phyloP scores from a whole-genome alignment of 2,888 invertebrate genomes.

The Apotomis capreana region DNA sequence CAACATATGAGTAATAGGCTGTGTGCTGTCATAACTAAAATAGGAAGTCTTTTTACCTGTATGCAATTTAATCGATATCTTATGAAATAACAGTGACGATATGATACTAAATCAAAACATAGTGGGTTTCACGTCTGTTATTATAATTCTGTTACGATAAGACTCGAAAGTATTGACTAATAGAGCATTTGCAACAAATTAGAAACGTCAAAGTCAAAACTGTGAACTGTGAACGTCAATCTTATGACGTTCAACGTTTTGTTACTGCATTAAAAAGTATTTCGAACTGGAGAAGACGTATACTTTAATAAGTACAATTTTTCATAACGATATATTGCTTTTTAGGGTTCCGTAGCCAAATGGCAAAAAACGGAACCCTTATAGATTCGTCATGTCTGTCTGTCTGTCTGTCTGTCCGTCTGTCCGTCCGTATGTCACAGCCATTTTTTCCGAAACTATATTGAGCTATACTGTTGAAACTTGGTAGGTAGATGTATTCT shows the following conservation, averaged over 20 bases:
- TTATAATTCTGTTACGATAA: constrained; percentile 27
- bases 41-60: constrained; percentile 12
- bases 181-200: constrained; percentile 34
- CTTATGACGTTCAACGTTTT: constrained; percentile 20
- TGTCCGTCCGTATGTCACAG: too few species aligned
- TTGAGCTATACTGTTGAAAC: too few species aligned
- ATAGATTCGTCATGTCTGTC: too few species aligned
- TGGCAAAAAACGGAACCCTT: too few species aligned
- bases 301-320: too few species aligned
- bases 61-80: constrained; percentile 11
- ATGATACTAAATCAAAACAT: constrained; percentile 28
- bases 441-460: too few species aligned
- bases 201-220: constrained; percentile 39
- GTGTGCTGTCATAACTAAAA: constrained; percentile 2
- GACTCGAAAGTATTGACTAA: constrained; percentile 39
- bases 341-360: too few species aligned
- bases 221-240: constrained; percentile 40
- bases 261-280: constrained; percentile 13
- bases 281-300: background rate
- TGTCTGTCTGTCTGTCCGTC: too few species aligned
- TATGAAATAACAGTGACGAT: constrained; percentile 10
- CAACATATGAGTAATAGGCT: constrained; percentile 22
- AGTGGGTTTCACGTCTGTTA: constrained; percentile 29
- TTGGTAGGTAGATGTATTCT: too few species aligned
- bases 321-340: too few species aligned